phyloP scores from a whole-genome alignment of 1,140 invertebrate genomes.

The Ctenoplectra terminalis region DNA sequence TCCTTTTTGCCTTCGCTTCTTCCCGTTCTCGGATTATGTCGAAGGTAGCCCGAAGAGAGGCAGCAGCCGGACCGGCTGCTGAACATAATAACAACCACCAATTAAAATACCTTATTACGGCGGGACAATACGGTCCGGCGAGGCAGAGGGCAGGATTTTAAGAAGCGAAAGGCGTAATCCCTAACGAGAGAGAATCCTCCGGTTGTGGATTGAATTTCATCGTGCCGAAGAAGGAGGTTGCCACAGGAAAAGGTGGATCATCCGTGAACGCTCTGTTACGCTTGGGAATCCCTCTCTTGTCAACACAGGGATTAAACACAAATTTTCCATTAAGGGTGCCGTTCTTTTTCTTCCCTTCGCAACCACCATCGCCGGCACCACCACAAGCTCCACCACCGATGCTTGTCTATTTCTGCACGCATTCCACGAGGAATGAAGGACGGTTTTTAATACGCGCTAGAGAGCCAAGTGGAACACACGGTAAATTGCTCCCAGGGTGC shows the following conservation, averaged over 20 bases:
- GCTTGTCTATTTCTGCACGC: neutral
- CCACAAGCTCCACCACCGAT: neutral
- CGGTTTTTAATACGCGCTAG: slow-evolving; percentile 23
- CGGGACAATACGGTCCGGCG: slow-evolving; percentile 68
- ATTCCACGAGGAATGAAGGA: neutral
- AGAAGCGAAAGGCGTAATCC: slow-evolving; percentile 55
- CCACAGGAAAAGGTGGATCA: slow-evolving; percentile 44
- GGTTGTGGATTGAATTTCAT: slow-evolving; percentile 53
- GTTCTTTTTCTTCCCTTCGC: slow-evolving; percentile 15
- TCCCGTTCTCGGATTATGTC: slow-evolving; percentile 55
- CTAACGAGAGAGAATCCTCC: slow-evolving; percentile 52
- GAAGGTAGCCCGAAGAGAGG: slow-evolving; percentile 34
- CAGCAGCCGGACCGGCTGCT: slow-evolving; percentile 42
- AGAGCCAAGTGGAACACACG: neutral
- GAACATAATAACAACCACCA: slow-evolving; percentile 71
- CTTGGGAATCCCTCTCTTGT: slow-evolving; percentile 48
- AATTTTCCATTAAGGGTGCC: slow-evolving; percentile 65
- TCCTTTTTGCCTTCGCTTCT: slow-evolving; percentile 27
- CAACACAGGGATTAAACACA: slow-evolving; percentile 60
- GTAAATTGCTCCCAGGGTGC: neutral
- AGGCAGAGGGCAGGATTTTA: slow-evolving; percentile 55
- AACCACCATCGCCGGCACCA: too few species aligned
- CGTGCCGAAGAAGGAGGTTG: slow-evolving; percentile 42
- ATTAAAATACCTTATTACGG: slow-evolving; percentile 80
- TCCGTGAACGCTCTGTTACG: slow-evolving; percentile 43